Conservation (phyloP, 1,140 invertebrate genomes). For the Drosophila varians region DNA sequence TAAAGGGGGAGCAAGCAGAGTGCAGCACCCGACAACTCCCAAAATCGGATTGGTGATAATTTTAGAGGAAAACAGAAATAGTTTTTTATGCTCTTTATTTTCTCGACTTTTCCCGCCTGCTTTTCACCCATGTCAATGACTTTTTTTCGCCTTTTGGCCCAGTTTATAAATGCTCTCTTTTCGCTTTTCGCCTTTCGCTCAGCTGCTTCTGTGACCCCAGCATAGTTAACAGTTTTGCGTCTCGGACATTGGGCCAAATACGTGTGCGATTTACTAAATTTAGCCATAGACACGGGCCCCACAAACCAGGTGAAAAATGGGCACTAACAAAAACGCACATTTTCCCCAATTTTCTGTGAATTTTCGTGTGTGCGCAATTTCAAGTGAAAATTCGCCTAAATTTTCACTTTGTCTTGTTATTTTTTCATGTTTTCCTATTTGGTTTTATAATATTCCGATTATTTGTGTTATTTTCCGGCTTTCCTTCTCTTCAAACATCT, state of each 20-base stretch:
- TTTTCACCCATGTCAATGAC: constrained; percentile 67
- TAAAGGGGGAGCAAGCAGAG: constrained; percentile 26
- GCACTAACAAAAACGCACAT: constrained; percentile 7
- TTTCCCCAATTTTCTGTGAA: background rate
- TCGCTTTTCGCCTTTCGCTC: background rate
- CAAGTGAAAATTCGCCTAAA: constrained; percentile 43
- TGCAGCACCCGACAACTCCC: constrained; percentile 7
- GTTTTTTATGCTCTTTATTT: constrained; percentile 4
- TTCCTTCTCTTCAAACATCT: constrained; percentile 30
- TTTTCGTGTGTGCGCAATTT: constrained; percentile 38
- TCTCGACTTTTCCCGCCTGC: background rate
- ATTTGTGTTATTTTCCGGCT: constrained; percentile 54
- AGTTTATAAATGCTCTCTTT: constrained; percentile 46
- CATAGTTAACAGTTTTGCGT: constrained; percentile 69
- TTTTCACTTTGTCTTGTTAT: background rate
- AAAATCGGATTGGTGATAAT: constrained; percentile 34
- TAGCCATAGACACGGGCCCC: constrained; percentile 30
- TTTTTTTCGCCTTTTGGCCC: constrained; percentile 77
- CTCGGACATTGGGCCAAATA: constrained; percentile 79
- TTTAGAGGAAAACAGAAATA: constrained; percentile 45
- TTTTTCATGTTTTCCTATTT: constrained; percentile 32
- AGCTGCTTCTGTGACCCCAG: constrained; percentile 59
- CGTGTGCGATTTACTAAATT: constrained; percentile 78
- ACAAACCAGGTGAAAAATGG: constrained; percentile 68
- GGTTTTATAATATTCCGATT: constrained; percentile 20